phyloP scores from a whole-genome alignment of 2,888 invertebrate genomes.

The Chalcis sispes region DNA sequence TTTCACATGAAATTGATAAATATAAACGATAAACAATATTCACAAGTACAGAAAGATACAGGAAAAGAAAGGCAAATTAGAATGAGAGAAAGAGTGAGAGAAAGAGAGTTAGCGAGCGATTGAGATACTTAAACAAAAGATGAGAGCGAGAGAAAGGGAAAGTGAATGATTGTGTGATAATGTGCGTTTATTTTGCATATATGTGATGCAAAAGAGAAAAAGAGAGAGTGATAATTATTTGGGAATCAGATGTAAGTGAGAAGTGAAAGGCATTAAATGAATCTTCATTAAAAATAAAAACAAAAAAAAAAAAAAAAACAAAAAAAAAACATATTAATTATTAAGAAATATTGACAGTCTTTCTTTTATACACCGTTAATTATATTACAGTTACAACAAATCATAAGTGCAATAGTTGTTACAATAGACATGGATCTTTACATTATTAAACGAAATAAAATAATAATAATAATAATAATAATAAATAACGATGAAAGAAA shows the following conservation, averaged over 20 bases:
- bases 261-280: conserved; percentile 58
- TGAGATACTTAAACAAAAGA: background rate
- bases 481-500: conserved; percentile 31
- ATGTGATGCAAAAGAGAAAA: conserved; percentile 15
- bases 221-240: conserved; percentile 51
- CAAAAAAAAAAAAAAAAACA: conserved; percentile 47
- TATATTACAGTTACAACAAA: conserved; percentile 68
- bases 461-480: conserved; percentile 32
- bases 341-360: conserved; percentile 66
- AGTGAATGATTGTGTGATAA: conserved; percentile 19
- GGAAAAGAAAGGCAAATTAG: background rate
- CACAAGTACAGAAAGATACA: background rate
- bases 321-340: conserved; percentile 57
- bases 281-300: conserved; percentile 54
- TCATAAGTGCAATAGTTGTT: conserved; percentile 76
- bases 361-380: conserved; percentile 65
- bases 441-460: conserved; percentile 53
- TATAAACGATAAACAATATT: background rate
- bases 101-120: too few species aligned
- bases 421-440: conserved; percentile 72
- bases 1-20: conserved; percentile 38
- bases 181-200: conserved; percentile 36
- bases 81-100: background rate
- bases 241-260: conserved; percentile 56
- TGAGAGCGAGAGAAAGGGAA: conserved; percentile 7